A percentile compares a stretch with the other conserved stretches of the same genome.
phyloP scores from a whole-genome alignment of 2,888 invertebrate genomes.

The Drosophila sordidula region DNA sequence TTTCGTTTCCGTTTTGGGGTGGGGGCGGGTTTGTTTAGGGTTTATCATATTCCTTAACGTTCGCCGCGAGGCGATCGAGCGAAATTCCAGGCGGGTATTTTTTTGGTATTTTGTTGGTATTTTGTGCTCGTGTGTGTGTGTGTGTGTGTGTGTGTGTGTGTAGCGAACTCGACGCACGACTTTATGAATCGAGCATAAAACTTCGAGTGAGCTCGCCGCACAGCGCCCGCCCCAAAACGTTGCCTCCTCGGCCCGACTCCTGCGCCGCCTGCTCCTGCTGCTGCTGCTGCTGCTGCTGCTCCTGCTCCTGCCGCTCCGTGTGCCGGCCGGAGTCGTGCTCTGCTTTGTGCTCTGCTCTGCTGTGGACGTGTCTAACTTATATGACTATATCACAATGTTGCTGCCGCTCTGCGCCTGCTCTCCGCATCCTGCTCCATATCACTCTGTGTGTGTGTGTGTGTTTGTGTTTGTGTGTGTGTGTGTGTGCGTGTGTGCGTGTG shows the following conservation, averaged over 20 bases:
- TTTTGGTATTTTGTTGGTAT: slow-evolving; percentile 1
- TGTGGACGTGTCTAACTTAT: slow-evolving; percentile 62
- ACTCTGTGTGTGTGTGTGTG: slow-evolving; percentile 34
- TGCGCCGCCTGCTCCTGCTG: neutral
- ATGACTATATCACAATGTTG: slow-evolving; percentile 83
- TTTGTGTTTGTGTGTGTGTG: slow-evolving; percentile 3
- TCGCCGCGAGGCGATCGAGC: slow-evolving; percentile 57
- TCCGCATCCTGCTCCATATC: slow-evolving; percentile 26
- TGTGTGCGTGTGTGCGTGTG: slow-evolving; percentile 1
- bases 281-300: neutral
- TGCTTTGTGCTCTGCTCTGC: slow-evolving; percentile 32
- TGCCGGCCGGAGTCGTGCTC: slow-evolving; percentile 65
- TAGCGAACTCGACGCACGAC: slow-evolving; percentile 79
- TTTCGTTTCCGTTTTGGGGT: neutral
- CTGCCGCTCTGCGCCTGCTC: slow-evolving; percentile 70
- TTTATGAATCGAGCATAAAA: slow-evolving; percentile 83
- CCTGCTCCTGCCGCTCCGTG: slow-evolving; percentile 49
- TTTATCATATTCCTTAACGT: slow-evolving; percentile 26
- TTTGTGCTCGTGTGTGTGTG: slow-evolving; percentile 8
- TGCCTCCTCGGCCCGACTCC: too few species aligned
- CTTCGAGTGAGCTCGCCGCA: slow-evolving; percentile 78
- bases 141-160: slow-evolving; percentile 29
- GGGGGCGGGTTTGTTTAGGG: neutral
- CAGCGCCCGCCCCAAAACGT: slow-evolving; percentile 8
- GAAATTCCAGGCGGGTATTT: slow-evolving; percentile 31